phyloP scores from a whole-genome alignment of 2,113 vertebrate genomes.

The Shinisaurus crocodilurus region DNA sequence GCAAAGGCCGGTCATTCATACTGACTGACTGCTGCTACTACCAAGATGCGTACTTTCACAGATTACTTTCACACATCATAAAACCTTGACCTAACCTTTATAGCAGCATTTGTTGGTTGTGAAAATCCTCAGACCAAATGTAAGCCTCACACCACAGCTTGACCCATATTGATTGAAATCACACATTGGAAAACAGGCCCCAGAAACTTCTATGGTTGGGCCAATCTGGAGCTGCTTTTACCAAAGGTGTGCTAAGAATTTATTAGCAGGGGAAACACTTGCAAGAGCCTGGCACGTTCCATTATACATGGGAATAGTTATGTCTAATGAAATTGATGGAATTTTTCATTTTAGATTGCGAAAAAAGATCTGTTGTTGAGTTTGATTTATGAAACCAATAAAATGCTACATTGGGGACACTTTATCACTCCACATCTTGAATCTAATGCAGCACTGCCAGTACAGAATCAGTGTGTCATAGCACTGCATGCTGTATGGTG shows the following conservation, averaged over 20 bases:
- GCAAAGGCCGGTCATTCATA: background rate
- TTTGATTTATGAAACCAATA: conserved; percentile 60
- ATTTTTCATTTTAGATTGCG: conserved; percentile 33
- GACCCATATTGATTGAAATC: background rate
- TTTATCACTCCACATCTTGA: conserved; percentile 44
- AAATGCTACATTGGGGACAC: conserved; percentile 32
- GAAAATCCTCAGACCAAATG: background rate
- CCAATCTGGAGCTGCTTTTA: background rate
- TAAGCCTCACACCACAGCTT: background rate
- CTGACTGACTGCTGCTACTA: background rate
- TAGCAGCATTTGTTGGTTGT: background rate
- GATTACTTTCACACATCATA: background rate
- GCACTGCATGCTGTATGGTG: conserved; percentile 9
- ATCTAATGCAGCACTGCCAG: conserved; percentile 40
- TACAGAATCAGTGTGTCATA: conserved; percentile 30
- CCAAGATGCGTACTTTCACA: background rate
- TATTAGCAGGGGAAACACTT: background rate
- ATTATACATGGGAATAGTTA: conserved; percentile 28
- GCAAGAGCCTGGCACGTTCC: background rate
- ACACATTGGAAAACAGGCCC: background rate
- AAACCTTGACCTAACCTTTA: background rate
- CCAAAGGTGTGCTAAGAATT: background rate
- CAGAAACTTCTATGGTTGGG: background rate
- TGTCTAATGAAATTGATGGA: conserved; percentile 27
- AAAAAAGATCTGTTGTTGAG: conserved; percentile 30